A percentile compares a stretch with the other conserved stretches of the same genome.
phyloP scores from a whole-genome alignment of 1,140 invertebrate genomes.

The Microplitis mediator region DNA sequence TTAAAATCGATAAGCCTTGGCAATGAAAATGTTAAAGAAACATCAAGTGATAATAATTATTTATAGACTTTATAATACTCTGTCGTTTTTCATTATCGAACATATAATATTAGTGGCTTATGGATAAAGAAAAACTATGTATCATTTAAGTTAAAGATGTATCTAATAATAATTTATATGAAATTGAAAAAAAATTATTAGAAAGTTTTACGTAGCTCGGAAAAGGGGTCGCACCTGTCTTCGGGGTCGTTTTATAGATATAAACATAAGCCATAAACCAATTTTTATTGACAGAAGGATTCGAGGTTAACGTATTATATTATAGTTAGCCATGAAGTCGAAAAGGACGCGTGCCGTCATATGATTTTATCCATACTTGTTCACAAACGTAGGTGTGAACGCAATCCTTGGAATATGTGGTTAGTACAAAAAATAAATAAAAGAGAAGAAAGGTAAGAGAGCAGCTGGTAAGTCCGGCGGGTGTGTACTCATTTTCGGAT shows the following conservation, averaged over 20 bases:
- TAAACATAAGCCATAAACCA: background rate
- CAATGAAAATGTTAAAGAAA: too few relatives aligned
- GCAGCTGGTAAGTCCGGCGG: constrained; percentile 46
- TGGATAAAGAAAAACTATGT: background rate
- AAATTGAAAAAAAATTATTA: background rate
- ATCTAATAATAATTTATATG: background rate
- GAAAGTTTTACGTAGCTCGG: constrained; percentile 19
- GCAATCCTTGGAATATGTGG: constrained; percentile 34
- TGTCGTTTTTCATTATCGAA: too few relatives aligned
- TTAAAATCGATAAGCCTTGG: too few relatives aligned
- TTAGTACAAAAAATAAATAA: constrained; percentile 12
- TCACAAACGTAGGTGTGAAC: constrained; percentile 36
- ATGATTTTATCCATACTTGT: background rate
- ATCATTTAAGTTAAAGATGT: background rate
- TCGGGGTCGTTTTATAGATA: background rate
- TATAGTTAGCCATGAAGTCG: background rate
- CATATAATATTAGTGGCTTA: too few relatives aligned
- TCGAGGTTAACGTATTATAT: constrained; percentile 1
- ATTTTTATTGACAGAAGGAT: constrained; percentile 2
- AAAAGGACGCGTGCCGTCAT: background rate
- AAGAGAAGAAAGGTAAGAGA: constrained; percentile 29
- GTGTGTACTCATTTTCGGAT: constrained; percentile 25
- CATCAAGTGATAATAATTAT: too few relatives aligned
- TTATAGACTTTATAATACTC: too few relatives aligned
- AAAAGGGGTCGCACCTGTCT: constrained; percentile 50